Evolutionary conservation across 2,888 invertebrate genomes (phyloP).

Genomic region (Xestia rhomboidea): DNA sequence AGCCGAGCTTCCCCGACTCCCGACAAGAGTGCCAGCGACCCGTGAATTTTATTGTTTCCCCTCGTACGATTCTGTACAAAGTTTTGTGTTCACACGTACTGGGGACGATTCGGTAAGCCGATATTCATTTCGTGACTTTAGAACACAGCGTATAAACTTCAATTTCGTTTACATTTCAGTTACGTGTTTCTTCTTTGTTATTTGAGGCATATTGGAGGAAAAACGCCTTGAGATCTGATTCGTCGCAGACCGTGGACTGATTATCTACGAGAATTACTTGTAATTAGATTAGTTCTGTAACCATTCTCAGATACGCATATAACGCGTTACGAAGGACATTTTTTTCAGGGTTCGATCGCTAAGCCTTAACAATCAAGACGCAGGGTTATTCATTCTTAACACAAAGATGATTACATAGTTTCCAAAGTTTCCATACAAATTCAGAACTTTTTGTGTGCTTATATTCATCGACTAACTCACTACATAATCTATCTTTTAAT

Average conservation of each 20-base stretch:
- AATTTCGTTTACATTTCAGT: constrained; percentile 28
- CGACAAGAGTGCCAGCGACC: constrained; percentile 76
- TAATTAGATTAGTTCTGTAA: constrained; percentile 55
- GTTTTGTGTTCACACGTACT: constrained; percentile 78
- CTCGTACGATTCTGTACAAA: constrained; percentile 77
- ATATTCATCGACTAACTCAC: neutral
- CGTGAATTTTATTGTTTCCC: constrained; percentile 88
- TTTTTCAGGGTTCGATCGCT: neutral
- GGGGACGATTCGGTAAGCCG: constrained; percentile 71
- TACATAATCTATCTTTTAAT: constrained; percentile 4
- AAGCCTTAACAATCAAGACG: too few relatives aligned
- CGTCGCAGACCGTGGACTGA: constrained; percentile 15
- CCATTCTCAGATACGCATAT: constrained; percentile 8
- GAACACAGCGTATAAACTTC: constrained; percentile 41
- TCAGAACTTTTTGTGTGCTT: constrained; percentile 4
- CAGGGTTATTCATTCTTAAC: neutral
- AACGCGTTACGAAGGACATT: constrained; percentile 7
- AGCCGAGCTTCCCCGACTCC: constrained; percentile 65
- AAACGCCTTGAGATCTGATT: constrained; percentile 19
- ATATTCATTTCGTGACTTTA: constrained; percentile 77
- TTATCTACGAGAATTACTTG: constrained; percentile 20
- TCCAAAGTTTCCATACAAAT: neutral
- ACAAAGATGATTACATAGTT: neutral
- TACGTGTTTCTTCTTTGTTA: constrained; percentile 30
- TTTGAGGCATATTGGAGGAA: constrained; percentile 10